Evolutionary conservation across 2,113 vertebrate species (phyloP).

Genomic region (Tyto alba): DNA sequence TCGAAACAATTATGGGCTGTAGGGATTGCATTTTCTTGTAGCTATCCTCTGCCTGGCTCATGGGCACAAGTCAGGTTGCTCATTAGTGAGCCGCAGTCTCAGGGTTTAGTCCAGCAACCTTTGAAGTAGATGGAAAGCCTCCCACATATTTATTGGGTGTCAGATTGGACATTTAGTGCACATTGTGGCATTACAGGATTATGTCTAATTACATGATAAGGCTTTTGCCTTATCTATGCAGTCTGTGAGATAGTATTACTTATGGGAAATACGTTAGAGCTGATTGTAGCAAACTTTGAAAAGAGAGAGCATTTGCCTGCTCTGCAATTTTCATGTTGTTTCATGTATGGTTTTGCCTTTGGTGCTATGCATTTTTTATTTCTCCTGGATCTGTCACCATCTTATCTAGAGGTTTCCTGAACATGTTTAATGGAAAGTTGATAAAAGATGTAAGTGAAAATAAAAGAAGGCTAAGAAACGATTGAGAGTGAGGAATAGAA

Average conservation of each 20-base stretch:
- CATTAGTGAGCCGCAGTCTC: background rate
- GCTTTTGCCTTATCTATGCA: background rate
- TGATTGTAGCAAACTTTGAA: background rate
- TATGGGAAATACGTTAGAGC: background rate
- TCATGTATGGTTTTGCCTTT: background rate
- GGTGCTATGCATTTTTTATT: constrained; percentile 16
- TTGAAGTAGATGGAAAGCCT: constrained; percentile 19
- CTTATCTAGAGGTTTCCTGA: constrained; percentile 23
- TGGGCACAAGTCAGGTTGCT: background rate
- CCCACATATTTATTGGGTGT: background rate
- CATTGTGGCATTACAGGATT: background rate
- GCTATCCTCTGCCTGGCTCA: background rate
- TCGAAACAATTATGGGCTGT: background rate
- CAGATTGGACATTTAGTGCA: background rate
- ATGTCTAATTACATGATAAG: background rate
- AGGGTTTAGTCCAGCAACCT: background rate
- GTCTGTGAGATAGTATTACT: background rate
- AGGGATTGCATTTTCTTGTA: background rate
- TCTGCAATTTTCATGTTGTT: constrained; percentile 7
- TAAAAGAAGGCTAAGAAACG: background rate
- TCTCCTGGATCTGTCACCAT: background rate
- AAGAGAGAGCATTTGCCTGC: background rate
- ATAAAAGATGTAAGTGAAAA: background rate
- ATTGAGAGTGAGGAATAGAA: background rate
- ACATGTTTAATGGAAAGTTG: background rate